These are phyloP conservation scores for Lycaena phlaeas DNA, from an alignment of 2,888 invertebrate species.

Conservation along the genomic window DNA sequence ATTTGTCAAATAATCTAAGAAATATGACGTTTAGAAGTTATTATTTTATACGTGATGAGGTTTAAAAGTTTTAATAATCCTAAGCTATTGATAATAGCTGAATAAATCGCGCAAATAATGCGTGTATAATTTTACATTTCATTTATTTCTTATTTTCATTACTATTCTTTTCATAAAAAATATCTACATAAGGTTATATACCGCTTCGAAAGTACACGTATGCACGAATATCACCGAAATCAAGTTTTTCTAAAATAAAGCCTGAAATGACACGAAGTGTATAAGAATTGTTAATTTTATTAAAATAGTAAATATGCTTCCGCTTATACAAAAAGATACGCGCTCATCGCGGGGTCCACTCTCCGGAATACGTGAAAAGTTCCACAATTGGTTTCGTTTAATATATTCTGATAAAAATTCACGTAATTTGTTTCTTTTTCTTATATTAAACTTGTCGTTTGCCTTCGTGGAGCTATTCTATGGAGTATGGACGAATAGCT, in stretches of 20 bases:
- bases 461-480: slow-evolving; percentile 96
- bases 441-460: slow-evolving; percentile 93
- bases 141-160: slow-evolving; percentile 4
- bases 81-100: slow-evolving; percentile 19
- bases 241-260: slow-evolving; percentile 41
- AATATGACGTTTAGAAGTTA: too few species aligned
- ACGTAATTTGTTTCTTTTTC: slow-evolving; percentile 93
- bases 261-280: slow-evolving; percentile 53
- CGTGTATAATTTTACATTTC: background rate
- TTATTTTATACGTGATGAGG: too few species aligned
- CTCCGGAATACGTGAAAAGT: slow-evolving; percentile 79
- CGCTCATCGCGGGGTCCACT: slow-evolving; percentile 67
- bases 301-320: slow-evolving; percentile 74
- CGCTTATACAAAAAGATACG: slow-evolving; percentile 82
- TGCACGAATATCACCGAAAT: slow-evolving; percentile 51
- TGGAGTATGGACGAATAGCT: slow-evolving; percentile 91
- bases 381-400: slow-evolving; percentile 84
- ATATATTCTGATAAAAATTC: slow-evolving; percentile 95
- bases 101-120: slow-evolving; percentile 15
- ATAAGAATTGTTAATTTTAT: too few species aligned
- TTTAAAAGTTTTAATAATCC: background rate
- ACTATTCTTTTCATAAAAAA: slow-evolving; percentile 15
- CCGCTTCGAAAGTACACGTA: slow-evolving; percentile 60
- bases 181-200: slow-evolving; percentile 46
- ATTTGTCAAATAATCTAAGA: too few species aligned